Conservation (phyloP, 1,140 invertebrate genomes). For the Nomia melanderi region DNA sequence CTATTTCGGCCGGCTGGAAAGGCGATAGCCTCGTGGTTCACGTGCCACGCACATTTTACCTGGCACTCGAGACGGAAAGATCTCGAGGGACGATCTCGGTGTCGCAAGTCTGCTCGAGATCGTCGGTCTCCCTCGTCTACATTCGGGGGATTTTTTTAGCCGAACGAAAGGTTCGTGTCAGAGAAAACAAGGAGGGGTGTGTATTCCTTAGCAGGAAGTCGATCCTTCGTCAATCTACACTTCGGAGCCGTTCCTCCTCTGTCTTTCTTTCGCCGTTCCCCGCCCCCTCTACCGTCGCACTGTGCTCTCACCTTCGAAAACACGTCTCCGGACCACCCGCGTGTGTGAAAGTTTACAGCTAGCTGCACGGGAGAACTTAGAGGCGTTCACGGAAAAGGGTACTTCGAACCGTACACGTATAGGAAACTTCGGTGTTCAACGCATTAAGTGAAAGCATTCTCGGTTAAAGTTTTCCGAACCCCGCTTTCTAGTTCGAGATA, state of each 20-base stretch:
- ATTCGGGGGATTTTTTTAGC: constrained; percentile 3
- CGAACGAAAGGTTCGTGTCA: constrained; percentile 10
- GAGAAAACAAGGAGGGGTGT: constrained; percentile 30
- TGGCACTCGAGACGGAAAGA: constrained; percentile 27
- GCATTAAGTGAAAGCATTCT: not conserved
- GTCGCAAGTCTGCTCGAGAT: constrained; percentile 35
- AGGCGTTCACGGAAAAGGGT: constrained; percentile 15
- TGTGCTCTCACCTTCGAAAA: constrained; percentile 41
- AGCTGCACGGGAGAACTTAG: constrained; percentile 11
- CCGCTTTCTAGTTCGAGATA: not conserved
- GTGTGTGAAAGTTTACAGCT: constrained; percentile 65
- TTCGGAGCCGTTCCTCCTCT: constrained; percentile 13
- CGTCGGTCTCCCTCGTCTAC: not conserved
- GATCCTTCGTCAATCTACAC: constrained; percentile 40
- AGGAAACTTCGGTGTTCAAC: not conserved
- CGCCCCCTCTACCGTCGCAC: not conserved
- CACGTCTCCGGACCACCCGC: constrained; percentile 58
- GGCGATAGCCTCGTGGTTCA: constrained; percentile 45
- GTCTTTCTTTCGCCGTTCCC: constrained; percentile 17
- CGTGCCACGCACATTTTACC: constrained; percentile 57
- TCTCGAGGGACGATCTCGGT: constrained; percentile 41
- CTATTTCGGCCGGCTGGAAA: constrained; percentile 28
- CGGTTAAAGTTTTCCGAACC: not conserved
- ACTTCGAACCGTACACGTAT: not conserved
- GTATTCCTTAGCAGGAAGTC: constrained; percentile 47